Conservation (phyloP, 2,113 vertebrate genomes). For the Protomyctophum bolini region DNA sequence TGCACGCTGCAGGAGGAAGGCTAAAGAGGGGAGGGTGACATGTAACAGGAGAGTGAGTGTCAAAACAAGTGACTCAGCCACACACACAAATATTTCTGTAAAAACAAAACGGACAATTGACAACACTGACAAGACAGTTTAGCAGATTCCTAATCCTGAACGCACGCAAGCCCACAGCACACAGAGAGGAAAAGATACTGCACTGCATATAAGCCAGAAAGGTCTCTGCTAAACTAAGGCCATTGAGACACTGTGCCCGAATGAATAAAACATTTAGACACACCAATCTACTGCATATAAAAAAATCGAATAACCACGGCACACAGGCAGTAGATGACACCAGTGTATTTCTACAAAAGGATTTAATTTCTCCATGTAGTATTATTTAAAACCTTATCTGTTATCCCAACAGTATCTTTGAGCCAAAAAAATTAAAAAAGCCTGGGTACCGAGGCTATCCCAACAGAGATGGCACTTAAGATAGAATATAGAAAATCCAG, state of each 20-base stretch:
- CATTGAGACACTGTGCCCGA: slow-evolving; percentile 47
- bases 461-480: too few species aligned
- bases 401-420: too few species aligned
- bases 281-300: slow-evolving; percentile 41
- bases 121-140: slow-evolving; percentile 37
- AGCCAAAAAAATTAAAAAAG: too few species aligned
- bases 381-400: slow-evolving; percentile 5
- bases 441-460: too few species aligned
- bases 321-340: slow-evolving; percentile 50
- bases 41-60: slow-evolving; percentile 36
- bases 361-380: slow-evolving; percentile 27
- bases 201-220: slow-evolving; percentile 56
- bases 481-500: background rate
- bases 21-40: slow-evolving; percentile 42
- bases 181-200: background rate
- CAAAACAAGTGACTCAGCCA: slow-evolving; percentile 46
- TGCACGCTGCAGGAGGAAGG: slow-evolving; percentile 52
- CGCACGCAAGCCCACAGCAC: slow-evolving; percentile 31
- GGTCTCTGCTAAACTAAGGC: slow-evolving; percentile 67
- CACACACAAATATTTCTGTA: slow-evolving; percentile 19
- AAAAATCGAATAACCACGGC: slow-evolving; percentile 28
- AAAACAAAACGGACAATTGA: slow-evolving; percentile 38
- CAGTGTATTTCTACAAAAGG: slow-evolving; percentile 34
- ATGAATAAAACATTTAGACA: slow-evolving; percentile 74
- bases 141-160: slow-evolving; percentile 42